Evolutionary conservation across 2,888 invertebrate species (phyloP), one percentile per base, ranked within the genome.

Genomic region (Xylota segnis): DNA sequence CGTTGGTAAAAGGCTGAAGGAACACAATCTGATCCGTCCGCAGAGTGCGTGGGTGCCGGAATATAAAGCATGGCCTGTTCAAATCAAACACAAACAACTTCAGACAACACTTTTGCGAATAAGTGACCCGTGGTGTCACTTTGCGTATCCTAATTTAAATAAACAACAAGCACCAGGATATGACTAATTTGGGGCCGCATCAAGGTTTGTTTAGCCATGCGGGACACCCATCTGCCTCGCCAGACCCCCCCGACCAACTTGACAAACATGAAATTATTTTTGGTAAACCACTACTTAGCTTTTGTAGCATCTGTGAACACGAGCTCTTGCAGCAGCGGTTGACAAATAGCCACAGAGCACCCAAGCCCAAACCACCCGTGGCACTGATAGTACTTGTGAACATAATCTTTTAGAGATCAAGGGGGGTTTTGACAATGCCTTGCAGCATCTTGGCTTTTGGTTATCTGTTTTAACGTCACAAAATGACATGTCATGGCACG

Each of bases 41-140:
- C 0, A 93, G 93, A 47, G 93, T 93, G 87, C 94, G 94, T 0
- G 96, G 96, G 89, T 95, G 95, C 0, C 95, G 94, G 89, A 96
- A 95, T 79, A 96, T 94, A 89, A 96, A 95, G 56, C 93, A 93
- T 1, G 94, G 94, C 81, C 95, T 95, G 84, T 83, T 89, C 14
- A 63, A 78, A 59, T 61, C 14, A 32, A 70, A 70, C 72, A 29
- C 43, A 86, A 82, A 82, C 54, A 82, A 63, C 27, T 61, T 58
- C 6, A 32, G 47, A 61, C 43, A 56, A 56, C 61, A 34, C 12
- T 29, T 37, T 54, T 45, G 29, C 18, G 61, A 63, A 66, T 58
- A 76, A 81, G 76, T 86, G 81, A 86, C 81, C 86, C 76, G 43
- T 76, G 76, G 72, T 86, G 47, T 76, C 86, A 77, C 59, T 59